These are phyloP conservation scores for Uloborus plumipes DNA, from an alignment of 2,888 invertebrate species.

Conservation along the genomic window DNA sequence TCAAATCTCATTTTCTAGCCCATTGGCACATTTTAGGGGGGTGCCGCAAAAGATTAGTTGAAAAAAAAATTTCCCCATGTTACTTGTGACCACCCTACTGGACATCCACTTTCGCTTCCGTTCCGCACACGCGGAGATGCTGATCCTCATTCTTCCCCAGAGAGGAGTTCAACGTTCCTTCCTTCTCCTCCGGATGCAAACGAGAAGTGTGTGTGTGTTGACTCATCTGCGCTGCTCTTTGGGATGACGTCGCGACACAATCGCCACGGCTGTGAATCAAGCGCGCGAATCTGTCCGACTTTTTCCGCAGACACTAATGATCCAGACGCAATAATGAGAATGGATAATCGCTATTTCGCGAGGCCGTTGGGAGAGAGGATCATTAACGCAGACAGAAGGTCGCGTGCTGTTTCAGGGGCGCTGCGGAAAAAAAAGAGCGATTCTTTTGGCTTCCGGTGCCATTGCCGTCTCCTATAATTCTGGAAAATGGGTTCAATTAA, in stretches of 20 bases:
- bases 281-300: neutral
- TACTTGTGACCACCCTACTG: no score
- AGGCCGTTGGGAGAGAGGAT: constrained; percentile 18
- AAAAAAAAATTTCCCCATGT: no score
- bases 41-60: no score
- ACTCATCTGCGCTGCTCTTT: constrained; percentile 16
- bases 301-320: constrained; percentile 10
- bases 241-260: neutral
- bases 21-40: no score
- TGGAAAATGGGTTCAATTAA: no score
- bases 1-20: no score
- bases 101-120: neutral
- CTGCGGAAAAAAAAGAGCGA: no score
- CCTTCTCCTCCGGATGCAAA: constrained; percentile 5
- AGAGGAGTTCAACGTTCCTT: constrained; percentile 59
- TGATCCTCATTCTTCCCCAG: neutral
- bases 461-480: no score
- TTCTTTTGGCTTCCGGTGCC: no score
- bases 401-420: no score
- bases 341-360: constrained; percentile 41
- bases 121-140: neutral
- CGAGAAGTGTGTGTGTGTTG: constrained; percentile 16
- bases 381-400: neutral
- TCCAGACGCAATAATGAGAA: constrained; percentile 42
- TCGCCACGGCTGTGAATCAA: constrained; percentile 52